Evolutionary conservation across 2,113 vertebrate species (phyloP).

Genomic region (Loxodonta africana): DNA sequence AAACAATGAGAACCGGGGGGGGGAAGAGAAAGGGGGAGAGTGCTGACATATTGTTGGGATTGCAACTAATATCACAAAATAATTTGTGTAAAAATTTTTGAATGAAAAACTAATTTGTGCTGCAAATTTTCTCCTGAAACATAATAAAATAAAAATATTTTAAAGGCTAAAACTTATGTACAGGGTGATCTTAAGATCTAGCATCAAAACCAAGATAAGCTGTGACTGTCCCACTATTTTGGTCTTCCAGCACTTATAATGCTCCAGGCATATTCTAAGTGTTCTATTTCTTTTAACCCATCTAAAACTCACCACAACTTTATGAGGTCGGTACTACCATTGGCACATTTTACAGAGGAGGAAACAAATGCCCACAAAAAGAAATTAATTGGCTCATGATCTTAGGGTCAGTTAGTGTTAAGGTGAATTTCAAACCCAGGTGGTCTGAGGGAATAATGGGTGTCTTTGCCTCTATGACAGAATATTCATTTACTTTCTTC

Average conservation of each 20-base stretch:
- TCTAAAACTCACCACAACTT: background rate
- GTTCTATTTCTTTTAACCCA: too few relatives aligned
- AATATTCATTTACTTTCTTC: background rate
- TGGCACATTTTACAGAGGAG: background rate
- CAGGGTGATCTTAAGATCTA: background rate
- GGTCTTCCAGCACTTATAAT: too few relatives aligned
- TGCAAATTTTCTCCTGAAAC: too few relatives aligned
- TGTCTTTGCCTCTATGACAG: background rate
- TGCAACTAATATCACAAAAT: too few relatives aligned
- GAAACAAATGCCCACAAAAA: background rate
- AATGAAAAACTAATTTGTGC: too few relatives aligned
- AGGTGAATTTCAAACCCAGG: background rate
- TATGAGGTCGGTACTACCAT: too few relatives aligned
- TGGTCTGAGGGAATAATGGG: background rate
- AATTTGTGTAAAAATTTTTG: too few relatives aligned
- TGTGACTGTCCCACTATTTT: background rate
- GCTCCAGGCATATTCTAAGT: background rate
- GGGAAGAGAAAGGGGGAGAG: too few relatives aligned
- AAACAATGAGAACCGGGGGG: too few relatives aligned
- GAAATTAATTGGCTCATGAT: background rate
- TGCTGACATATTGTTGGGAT: too few relatives aligned
- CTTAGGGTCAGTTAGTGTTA: background rate
- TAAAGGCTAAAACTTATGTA: background rate
- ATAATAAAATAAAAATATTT: too few relatives aligned
- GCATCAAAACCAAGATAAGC: background rate